These are phyloP conservation scores for Brachionus manjavacas DNA, from an alignment of 1,140 invertebrate species.

Conservation along the genomic window DNA sequence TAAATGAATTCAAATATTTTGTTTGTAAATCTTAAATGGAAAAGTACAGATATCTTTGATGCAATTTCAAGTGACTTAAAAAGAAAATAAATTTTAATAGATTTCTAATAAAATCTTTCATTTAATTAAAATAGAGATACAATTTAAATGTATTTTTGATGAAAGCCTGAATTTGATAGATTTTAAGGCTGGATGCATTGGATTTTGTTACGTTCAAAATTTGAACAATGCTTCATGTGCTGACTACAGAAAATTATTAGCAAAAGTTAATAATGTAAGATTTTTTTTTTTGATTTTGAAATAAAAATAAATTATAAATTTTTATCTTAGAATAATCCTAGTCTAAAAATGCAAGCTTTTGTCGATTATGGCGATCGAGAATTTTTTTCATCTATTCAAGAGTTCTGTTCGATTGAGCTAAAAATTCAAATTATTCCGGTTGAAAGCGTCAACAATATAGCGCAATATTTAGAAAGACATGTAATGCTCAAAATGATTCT, in stretches of 20 bases:
- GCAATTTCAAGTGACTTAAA: background rate
- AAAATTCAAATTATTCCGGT: conserved; percentile 36
- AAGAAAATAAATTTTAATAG: background rate
- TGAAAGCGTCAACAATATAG: background rate
- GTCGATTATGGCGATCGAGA: background rate
- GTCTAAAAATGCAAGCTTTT: conserved; percentile 3
- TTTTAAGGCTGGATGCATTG: conserved; percentile 12
- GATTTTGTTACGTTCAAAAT: conserved; percentile 2
- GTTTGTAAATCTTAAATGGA: conserved; percentile 33
- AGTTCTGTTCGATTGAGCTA: conserved; percentile 9
- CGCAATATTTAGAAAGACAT: conserved; percentile 18
- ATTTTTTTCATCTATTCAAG: conserved; percentile 28
- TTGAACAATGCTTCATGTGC: background rate
- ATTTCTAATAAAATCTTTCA: background rate
- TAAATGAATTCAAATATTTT: conserved; percentile 27
- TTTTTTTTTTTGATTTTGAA: background rate
- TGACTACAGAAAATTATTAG: background rate
- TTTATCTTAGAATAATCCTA: background rate
- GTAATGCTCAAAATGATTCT: background rate
- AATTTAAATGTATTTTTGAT: conserved; percentile 31
- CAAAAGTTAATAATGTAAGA: conserved; percentile 26
- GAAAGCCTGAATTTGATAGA: conserved; percentile 7
- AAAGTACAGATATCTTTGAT: background rate
- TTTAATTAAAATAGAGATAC: conserved; percentile 9
- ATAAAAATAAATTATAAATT: background rate